Evolutionary conservation across 2,888 invertebrate species (phyloP).

Genomic region (Noctua comes): DNA sequence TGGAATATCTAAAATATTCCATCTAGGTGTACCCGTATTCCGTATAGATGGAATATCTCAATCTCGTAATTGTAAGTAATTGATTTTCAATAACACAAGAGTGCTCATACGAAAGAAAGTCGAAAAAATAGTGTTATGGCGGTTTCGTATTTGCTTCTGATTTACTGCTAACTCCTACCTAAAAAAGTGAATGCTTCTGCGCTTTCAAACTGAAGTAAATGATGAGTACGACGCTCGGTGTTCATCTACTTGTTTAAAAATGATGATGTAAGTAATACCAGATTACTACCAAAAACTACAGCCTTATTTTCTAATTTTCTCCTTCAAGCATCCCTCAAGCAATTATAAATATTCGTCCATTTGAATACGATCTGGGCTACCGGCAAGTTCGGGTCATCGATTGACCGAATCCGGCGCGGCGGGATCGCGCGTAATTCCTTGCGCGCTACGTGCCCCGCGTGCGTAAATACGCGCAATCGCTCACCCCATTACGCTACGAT

Average conservation of each 20-base stretch:
- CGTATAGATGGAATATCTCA: no score
- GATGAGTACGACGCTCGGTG: neutral
- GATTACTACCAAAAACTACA: neutral
- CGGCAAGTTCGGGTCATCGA: conserved; percentile 76
- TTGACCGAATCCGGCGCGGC: conserved; percentile 85
- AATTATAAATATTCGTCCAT: conserved; percentile 42
- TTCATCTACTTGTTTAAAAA: neutral
- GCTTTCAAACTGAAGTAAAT: neutral
- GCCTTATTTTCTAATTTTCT: neutral
- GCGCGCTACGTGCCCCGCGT: conserved; percentile 85
- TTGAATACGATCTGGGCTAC: conserved; percentile 33
- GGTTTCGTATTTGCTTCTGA: neutral
- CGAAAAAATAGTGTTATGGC: neutral
- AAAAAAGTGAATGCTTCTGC: neutral
- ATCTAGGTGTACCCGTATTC: neutral
- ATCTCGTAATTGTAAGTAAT: neutral
- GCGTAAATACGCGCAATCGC: conserved; percentile 83
- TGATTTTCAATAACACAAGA: conserved; percentile 1
- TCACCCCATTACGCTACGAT: conserved; percentile 82
- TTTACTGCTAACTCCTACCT: neutral
- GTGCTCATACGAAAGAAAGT: neutral
- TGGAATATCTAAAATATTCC: no score
- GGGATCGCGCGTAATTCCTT: conserved; percentile 87
- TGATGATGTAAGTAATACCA: neutral
- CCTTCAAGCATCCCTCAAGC: neutral